A percentile compares a stretch with the other conserved stretches of the same genome.
phyloP scores from a whole-genome alignment of 2,113 vertebrate species.

The Podarcis raffonei region DNA sequence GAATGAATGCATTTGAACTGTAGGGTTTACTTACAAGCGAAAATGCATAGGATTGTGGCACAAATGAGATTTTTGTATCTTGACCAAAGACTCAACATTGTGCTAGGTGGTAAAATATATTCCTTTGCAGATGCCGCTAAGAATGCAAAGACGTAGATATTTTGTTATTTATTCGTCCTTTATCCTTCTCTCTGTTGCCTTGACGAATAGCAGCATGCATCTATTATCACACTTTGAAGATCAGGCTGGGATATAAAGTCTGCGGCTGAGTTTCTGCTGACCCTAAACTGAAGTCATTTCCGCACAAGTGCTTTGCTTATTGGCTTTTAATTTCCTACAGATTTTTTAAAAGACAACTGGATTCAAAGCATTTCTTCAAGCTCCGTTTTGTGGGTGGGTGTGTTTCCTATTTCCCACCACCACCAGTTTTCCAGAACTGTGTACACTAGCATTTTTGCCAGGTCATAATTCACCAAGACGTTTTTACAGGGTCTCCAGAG shows the following conservation, averaged over 20 bases:
- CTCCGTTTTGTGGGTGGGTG: not conserved
- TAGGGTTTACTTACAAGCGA: not conserved
- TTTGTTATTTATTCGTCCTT: not conserved
- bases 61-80: not conserved
- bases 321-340: not conserved
- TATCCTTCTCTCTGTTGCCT: not conserved
- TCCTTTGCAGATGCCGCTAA: not conserved
- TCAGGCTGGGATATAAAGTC: conserved; percentile 7
- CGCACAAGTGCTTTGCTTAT: not conserved
- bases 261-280: conserved; percentile 2
- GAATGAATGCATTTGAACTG: not conserved
- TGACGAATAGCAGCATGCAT: not conserved
- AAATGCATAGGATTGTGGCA: not conserved
- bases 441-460: not conserved
- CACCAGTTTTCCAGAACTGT: conserved; percentile 15
- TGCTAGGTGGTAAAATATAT: not conserved
- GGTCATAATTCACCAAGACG: not conserved
- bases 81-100: not conserved
- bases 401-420: not conserved
- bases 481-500: conserved; percentile 24
- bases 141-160: not conserved
- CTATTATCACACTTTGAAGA: not conserved
- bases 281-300: conserved; percentile 7
- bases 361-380: not conserved
- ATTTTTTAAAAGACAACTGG: not conserved